Evolutionary conservation across 2,113 vertebrate species (phyloP), one percentile per base, ranked within the genome.

Genomic region (Alosa alosa): DNA sequence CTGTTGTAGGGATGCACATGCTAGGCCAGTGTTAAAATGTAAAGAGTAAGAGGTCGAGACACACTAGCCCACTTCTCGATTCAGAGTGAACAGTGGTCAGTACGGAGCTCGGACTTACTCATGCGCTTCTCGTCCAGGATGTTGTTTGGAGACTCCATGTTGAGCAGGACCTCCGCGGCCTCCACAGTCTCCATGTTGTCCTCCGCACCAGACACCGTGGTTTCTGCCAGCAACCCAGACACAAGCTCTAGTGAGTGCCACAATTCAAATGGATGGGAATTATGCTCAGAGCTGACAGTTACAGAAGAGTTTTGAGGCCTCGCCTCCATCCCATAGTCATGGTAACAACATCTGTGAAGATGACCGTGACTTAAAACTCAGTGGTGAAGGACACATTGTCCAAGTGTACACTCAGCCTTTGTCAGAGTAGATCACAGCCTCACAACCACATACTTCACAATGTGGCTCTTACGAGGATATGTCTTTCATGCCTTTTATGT

Each of bases 61-160:
- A 78, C 36, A 78, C 72, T 78, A 78, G 39, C 68, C 68, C 68
- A 39, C 25, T 39, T 78, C 13, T 78, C 4, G 3, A 11, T 17
- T 78, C 9, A 5, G 25, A 6, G 25, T 13, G 11, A 15, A 39
- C 72, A 41, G 36, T 18, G 31, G n/a, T 6, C 82, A 86, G 68
- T 55, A 83, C 25, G 1, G 64, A 13, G 64, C 4, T 13, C 81
- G 64, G 36, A 90, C 96, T 93, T 94, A 97, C 96, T 95, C 94
- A 97, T 96, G 47, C 96, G 95, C 90, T 96, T 96, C 89, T 97
- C 96, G 22, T 97, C 96, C 94, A 97, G 91, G 91, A 97, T 96
- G 88, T 96, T 94, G 84, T 95, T 97, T 78, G 96, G 96, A 68
- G 96, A 96, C 89, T 97, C 96, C 92, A 96, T 96, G 87, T 96